phyloP scores from a whole-genome alignment of 1,140 invertebrate genomes.

The Drosophila obscura region DNA sequence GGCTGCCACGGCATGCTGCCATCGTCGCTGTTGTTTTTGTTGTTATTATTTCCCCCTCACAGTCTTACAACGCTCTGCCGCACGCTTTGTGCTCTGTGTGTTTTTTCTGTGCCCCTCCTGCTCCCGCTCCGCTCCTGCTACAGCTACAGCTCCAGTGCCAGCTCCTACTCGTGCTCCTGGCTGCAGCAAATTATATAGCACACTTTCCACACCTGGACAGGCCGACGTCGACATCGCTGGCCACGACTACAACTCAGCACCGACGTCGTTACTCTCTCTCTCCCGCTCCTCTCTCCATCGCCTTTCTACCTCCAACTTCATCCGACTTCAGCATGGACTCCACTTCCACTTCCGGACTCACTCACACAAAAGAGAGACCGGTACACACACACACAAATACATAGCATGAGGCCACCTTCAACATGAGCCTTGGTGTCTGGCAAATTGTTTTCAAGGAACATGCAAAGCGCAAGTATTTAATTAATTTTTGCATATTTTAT shows the following conservation, averaged over 20 bases:
- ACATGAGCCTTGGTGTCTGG: conserved; percentile 81
- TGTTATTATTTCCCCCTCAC: conserved; percentile 52
- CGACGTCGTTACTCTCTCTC: conserved; percentile 31
- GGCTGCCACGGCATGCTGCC: conserved; percentile 34
- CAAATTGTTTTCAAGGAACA: conserved; percentile 82
- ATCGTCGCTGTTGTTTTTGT: conserved; percentile 32
- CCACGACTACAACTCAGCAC: conserved; percentile 68
- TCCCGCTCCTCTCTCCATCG: conserved; percentile 2
- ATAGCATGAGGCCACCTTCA: conserved; percentile 61
- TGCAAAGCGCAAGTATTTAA: conserved; percentile 82
- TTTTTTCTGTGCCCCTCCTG: background rate
- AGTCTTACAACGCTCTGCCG: conserved; percentile 16
- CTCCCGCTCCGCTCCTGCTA: conserved; percentile 3
- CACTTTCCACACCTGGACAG: conserved; percentile 80
- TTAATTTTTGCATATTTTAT: conserved; percentile 83
- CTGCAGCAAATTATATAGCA: conserved; percentile 79
- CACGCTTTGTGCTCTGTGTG: conserved; percentile 53
- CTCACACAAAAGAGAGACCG: conserved; percentile 22
- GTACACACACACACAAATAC: conserved; percentile 19
- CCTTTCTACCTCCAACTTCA: background rate
- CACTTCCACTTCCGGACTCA: conserved; percentile 45
- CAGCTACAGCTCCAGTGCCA: no score
- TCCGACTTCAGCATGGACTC: conserved; percentile 19
- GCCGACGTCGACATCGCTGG: conserved; percentile 60
- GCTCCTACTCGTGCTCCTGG: conserved; percentile 9